phyloP scores from a whole-genome alignment of 2,888 invertebrate species.

The Microctonus hyperodae region DNA sequence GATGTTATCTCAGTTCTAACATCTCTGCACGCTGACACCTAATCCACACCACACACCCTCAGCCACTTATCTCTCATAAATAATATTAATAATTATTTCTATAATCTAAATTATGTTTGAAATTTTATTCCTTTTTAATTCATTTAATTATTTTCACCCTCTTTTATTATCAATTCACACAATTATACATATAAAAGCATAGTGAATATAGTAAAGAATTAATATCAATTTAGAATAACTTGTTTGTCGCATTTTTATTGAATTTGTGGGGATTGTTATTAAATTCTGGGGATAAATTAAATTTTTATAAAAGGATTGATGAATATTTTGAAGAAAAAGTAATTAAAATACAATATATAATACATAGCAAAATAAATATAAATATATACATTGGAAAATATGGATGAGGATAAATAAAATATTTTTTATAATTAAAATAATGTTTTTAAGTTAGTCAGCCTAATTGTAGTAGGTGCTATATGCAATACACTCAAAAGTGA shows the following conservation, averaged over 20 bases:
- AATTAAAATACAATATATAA: no score
- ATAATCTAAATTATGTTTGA: constrained; percentile 5
- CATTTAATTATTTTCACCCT: background rate
- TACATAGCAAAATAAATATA: no score
- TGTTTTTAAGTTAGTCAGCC: background rate
- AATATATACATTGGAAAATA: background rate
- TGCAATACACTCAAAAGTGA: background rate
- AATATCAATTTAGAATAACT: background rate
- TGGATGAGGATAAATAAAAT: background rate
- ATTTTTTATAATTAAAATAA: background rate
- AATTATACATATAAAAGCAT: background rate
- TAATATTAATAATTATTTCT: constrained; percentile 10
- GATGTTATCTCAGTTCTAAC: constrained; percentile 49
- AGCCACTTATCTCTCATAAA: constrained; percentile 45
- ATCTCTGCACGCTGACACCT: constrained; percentile 58
- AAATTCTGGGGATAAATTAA: no score
- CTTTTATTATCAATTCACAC: constrained; percentile 2
- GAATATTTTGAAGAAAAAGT: no score
- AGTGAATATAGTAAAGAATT: no score
- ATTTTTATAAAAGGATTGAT: no score
- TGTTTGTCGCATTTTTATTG: background rate
- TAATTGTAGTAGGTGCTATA: background rate
- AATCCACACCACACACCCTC: constrained; percentile 60
- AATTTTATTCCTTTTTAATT: constrained; percentile 9
- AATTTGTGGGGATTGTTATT: background rate